phyloP scores from a whole-genome alignment of 2,888 invertebrate species.

The Abscondita cerata region DNA sequence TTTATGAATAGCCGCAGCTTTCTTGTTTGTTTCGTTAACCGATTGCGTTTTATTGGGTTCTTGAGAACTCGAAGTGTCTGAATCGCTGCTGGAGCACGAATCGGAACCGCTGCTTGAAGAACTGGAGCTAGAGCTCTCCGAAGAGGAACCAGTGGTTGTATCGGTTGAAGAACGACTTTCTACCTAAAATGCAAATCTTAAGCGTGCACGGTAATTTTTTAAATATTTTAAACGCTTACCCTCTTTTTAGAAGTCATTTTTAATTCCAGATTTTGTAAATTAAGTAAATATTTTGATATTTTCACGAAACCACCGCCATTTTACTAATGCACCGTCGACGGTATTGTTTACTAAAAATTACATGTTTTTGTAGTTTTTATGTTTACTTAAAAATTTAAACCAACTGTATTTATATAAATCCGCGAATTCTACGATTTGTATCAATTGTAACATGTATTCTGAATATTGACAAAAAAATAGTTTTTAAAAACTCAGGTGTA shows the following conservation, averaged over 20 bases:
- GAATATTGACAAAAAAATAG: no score
- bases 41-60: conserved; percentile 54
- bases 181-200: conserved; percentile 42
- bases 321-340: neutral
- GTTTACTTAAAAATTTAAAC: no score
- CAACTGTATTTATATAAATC: no score
- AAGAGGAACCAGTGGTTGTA: conserved; percentile 70
- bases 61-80: conserved; percentile 70
- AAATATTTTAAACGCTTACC: conserved; percentile 29
- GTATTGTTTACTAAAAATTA: neutral
- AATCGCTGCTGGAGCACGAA: conserved; percentile 74
- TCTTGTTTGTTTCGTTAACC: conserved; percentile 52
- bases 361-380: neutral
- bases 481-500: no score
- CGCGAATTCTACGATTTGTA: no score
- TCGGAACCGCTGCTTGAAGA: conserved; percentile 74
- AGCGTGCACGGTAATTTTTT: neutral
- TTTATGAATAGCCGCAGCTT: conserved; percentile 42
- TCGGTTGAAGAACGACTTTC: conserved; percentile 66
- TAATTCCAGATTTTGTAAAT: neutral
- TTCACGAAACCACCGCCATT: neutral
- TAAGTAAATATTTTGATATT: neutral
- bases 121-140: conserved; percentile 72
- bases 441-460: no score
- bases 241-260: conserved; percentile 44